Conservation (phyloP, 2,888 invertebrate genomes). For the Agrochola lychnidis region DNA sequence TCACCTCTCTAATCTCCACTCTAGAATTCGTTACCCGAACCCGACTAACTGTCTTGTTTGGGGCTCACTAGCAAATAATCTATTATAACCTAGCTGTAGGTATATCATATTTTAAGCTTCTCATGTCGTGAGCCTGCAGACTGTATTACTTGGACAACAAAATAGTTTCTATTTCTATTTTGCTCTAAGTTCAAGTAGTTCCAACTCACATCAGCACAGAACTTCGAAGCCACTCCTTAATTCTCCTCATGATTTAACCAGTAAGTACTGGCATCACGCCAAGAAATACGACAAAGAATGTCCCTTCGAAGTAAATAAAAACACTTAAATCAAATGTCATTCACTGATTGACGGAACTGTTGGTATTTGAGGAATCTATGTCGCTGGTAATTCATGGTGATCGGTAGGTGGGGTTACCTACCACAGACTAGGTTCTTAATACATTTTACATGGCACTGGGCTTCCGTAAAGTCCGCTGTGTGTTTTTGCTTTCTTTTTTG, state of each 20-base stretch:
- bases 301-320: conserved; percentile 49
- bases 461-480: background rate
- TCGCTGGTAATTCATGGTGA: conserved; percentile 38
- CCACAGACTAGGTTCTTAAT: background rate
- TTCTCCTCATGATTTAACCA: conserved; percentile 43
- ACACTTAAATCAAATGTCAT: conserved; percentile 62
- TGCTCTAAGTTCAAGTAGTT: background rate
- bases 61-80: background rate
- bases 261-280: conserved; percentile 39
- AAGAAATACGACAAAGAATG: conserved; percentile 48
- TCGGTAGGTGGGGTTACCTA: background rate
- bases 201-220: background rate
- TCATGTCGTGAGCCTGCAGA: background rate
- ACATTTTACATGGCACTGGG: conserved; percentile 1
- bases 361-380: conserved; percentile 52
- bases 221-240: background rate
- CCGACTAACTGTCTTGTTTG: background rate
- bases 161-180: background rate
- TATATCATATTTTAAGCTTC: background rate
- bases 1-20: background rate
- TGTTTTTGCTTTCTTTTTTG: background rate
- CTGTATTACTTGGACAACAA: background rate
- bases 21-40: background rate
- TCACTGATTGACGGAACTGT: conserved; percentile 45
- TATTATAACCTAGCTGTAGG: too few species aligned